Evolutionary conservation across 30 jellyfish, hydroid and myxozoan species (phyloP), one percentile per base, ranked within the genome.

Genomic region (Sanderia malayensis): DNA sequence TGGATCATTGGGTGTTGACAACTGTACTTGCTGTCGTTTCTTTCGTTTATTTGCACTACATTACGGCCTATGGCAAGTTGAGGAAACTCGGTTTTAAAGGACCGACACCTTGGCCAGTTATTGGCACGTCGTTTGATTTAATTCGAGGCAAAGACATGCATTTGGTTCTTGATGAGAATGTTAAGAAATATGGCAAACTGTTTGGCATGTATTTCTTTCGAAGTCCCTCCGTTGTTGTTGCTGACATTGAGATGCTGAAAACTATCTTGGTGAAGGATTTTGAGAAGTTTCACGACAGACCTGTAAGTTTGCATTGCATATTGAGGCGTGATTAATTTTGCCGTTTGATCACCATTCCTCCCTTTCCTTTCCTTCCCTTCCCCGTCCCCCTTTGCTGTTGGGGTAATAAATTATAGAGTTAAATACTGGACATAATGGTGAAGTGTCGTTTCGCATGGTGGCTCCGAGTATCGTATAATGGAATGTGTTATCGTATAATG

Each of bases 71-170:
- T 61, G 44, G 76, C 31, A 64, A 41, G 0, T 10, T 79, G 59
- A 79, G 34, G 61, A 55, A 55, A 67, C 69, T 79, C 2, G 83
- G 83, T 30, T 22, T 79, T 24, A 62, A 62, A 17, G 91, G 91
- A 15, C 91, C 91, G 0, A 66, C 82, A 9, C 91, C 91, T 2
- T 58, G 58, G 60, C 91, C 91, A 32, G 24, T 79, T 1, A 24
- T 67, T 66, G 91, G 91, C n/a, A 57, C 66, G 25, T 24, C 31
- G 9, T 6, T 57, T 8, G 21, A 9, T 4, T 57, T 57, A 20
- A 57, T 57, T 4, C 52, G 18, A 32, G 34, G 34, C 9, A 44
- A 21, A 67, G 44, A 44, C n/a, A 20, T 67, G 34, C 79, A 67
- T 23, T 17, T 20, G 3, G 21, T 30, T 22, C 9, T 67, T 25